A percentile compares a stretch with the other conserved stretches of the same genome.
phyloP scores from a whole-genome alignment of 2,888 invertebrate species.

The Drosophila incognita region DNA sequence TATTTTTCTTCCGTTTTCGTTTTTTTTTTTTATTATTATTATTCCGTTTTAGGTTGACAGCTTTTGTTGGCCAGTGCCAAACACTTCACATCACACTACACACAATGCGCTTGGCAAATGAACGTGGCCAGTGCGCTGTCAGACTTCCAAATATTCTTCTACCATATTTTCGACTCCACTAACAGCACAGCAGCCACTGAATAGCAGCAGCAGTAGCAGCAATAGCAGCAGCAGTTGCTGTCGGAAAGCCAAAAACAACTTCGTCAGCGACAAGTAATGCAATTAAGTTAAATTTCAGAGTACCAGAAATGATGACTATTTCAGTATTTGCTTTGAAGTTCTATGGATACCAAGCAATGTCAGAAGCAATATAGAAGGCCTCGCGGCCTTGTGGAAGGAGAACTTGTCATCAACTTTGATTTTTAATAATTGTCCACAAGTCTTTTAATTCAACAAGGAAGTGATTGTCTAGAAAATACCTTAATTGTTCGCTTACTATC shows the following conservation, averaged over 20 bases:
- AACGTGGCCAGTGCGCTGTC: slow-evolving; percentile 50
- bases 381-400: neutral
- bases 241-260: slow-evolving; percentile 1
- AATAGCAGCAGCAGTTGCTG: slow-evolving; percentile 3
- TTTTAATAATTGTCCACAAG: slow-evolving; percentile 34
- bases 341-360: slow-evolving; percentile 9
- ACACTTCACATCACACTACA: slow-evolving; percentile 66
- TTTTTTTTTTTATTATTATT: slow-evolving; percentile 24
- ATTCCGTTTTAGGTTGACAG: slow-evolving; percentile 61
- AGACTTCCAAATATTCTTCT: slow-evolving; percentile 33
- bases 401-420: slow-evolving; percentile 14
- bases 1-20: slow-evolving; percentile 18
- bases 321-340: slow-evolving; percentile 67
- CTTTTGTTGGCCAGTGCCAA: slow-evolving; percentile 73
- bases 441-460: slow-evolving; percentile 1
- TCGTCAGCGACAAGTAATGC: slow-evolving; percentile 49
- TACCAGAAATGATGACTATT: slow-evolving; percentile 53
- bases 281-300: slow-evolving; percentile 65
- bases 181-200: slow-evolving; percentile 29
- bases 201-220: slow-evolving; percentile 15
- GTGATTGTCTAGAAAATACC: neutral
- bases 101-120: slow-evolving; percentile 69
- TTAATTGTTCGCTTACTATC: neutral
- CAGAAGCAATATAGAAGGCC: slow-evolving; percentile 15
- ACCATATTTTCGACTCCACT: slow-evolving; percentile 21